phyloP scores from a whole-genome alignment of 1,140 invertebrate genomes.

The Temnothorax nylanderi region DNA sequence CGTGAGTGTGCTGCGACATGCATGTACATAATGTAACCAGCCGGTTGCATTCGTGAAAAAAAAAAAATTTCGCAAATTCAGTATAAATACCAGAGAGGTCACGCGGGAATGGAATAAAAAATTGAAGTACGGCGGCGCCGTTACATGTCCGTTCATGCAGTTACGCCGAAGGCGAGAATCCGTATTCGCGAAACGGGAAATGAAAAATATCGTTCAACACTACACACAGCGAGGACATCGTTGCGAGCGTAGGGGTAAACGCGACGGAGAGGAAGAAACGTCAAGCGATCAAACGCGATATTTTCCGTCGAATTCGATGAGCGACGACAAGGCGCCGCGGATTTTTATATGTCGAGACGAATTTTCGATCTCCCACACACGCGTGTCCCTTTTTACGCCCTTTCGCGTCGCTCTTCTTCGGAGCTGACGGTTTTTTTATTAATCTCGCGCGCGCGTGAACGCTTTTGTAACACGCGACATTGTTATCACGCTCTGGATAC shows the following conservation, averaged over 20 bases:
- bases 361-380: constrained; percentile 12
- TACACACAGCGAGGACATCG: too few species aligned
- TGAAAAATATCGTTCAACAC: background rate
- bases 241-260: background rate
- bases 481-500: constrained; percentile 24
- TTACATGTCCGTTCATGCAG: constrained; percentile 1
- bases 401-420: background rate
- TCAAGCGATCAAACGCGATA: constrained; percentile 14
- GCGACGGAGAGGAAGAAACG: constrained; percentile 10
- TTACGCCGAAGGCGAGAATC: background rate
- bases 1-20: background rate
- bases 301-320: constrained; percentile 4
- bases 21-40: background rate
- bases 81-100: background rate
- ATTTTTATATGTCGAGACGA: constrained; percentile 7
- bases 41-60: background rate
- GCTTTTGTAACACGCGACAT: constrained; percentile 9
- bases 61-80: background rate
- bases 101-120: constrained; percentile 7
- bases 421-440: constrained; percentile 5
- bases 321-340: background rate
- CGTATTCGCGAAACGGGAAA: constrained; percentile 20
- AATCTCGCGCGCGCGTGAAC: background rate
- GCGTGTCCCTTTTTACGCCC: background rate
- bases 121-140: background rate